Conservation (phyloP, 64 coral and sea anemone genomes). For the Actinia tenebrosa region DNA sequence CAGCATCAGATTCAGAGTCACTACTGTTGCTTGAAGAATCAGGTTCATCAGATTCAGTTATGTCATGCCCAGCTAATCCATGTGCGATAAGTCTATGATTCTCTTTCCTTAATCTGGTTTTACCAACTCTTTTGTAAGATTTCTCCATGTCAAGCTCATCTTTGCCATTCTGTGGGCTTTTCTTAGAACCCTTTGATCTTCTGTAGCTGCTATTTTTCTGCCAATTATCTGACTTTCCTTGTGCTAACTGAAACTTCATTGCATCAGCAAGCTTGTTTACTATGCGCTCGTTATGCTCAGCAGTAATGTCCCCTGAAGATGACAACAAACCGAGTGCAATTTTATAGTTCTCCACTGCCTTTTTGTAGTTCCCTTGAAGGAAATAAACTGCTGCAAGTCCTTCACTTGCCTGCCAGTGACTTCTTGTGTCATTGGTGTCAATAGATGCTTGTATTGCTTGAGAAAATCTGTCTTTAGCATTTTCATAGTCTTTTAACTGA, state of each 20-base stretch:
- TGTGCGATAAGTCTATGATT: slow-evolving; percentile 87
- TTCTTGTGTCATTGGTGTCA: slow-evolving; percentile 48
- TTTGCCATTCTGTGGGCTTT: background rate
- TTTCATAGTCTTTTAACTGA: slow-evolving; percentile 78
- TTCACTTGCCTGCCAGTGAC: slow-evolving; percentile 91
- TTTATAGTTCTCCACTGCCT: slow-evolving; percentile 88
- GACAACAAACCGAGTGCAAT: slow-evolving; percentile 61
- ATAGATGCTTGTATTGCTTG: slow-evolving; percentile 90
- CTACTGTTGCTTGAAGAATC: background rate
- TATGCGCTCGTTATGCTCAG: slow-evolving; percentile 78
- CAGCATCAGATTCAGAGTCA: slow-evolving; percentile 9
- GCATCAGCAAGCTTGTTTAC: slow-evolving; percentile 87
- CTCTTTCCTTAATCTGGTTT: slow-evolving; percentile 62
- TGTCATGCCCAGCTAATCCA: slow-evolving; percentile 72
- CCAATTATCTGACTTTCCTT: background rate
- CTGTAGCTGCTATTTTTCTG: slow-evolving; percentile 23
- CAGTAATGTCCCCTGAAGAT: slow-evolving; percentile 15
- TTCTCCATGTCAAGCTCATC: slow-evolving; percentile 13
- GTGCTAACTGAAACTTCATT: slow-evolving; percentile 62
- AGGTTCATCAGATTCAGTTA: slow-evolving; percentile 14
- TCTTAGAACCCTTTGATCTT: background rate
- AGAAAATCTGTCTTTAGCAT: slow-evolving; percentile 61
- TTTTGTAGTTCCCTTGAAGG: slow-evolving; percentile 60
- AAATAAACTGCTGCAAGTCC: slow-evolving; percentile 88
- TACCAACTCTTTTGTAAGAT: slow-evolving; percentile 39